phyloP scores from a whole-genome alignment of 2,888 invertebrate species.

The Elgonia sp. region DNA sequence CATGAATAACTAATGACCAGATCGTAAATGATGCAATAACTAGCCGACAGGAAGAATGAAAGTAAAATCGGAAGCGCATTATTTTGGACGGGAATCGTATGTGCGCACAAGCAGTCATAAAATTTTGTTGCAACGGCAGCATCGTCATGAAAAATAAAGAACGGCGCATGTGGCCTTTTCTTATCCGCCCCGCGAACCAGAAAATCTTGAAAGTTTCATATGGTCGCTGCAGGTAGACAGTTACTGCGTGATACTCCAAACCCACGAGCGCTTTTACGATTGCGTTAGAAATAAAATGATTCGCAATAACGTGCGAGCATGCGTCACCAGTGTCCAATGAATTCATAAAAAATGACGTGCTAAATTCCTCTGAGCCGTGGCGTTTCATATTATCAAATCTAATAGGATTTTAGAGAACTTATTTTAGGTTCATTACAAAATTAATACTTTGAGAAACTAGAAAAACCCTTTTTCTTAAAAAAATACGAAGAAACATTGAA shows the following conservation, averaged over 20 bases:
- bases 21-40: constrained; percentile 54
- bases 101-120: constrained; percentile 52
- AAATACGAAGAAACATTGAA: too few species aligned
- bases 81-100: constrained; percentile 56
- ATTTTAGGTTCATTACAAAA: background rate
- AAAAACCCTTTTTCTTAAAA: too few species aligned
- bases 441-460: too few species aligned
- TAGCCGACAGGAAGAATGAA: constrained; percentile 36
- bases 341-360: constrained; percentile 53
- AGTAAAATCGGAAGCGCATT: constrained; percentile 65
- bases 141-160: constrained; percentile 66
- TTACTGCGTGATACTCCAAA: constrained; percentile 53
- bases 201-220: constrained; percentile 71
- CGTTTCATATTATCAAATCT: background rate
- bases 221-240: constrained; percentile 56
- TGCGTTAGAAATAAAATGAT: constrained; percentile 57
- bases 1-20: constrained; percentile 60
- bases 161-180: constrained; percentile 48
- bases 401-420: background rate
- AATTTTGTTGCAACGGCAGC: constrained; percentile 62
- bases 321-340: constrained; percentile 40
- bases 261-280: constrained; percentile 47
- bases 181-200: constrained; percentile 23
- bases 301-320: constrained; percentile 49
- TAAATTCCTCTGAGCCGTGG: constrained; percentile 9